These are phyloP conservation scores for Umimayanthus chanpuru DNA, from an alignment of 92 coral and sea anemone species.

Conservation along the genomic window DNA sequence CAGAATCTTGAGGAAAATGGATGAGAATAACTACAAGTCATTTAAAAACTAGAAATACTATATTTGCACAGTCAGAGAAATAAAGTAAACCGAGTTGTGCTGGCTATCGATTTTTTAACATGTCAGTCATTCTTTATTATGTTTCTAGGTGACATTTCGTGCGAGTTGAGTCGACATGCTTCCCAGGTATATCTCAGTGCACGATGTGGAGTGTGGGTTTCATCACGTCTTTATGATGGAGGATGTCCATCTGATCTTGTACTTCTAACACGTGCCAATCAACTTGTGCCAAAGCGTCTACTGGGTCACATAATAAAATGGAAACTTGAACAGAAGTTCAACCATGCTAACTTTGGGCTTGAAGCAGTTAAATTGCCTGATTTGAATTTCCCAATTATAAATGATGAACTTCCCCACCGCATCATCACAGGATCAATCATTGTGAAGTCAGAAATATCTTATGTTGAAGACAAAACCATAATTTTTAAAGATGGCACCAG, in stretches of 20 bases:
- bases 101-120: too few species aligned
- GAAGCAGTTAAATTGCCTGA: constrained; percentile 38
- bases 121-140: neutral
- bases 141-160: constrained; percentile 80
- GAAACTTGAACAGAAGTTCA: constrained; percentile 38
- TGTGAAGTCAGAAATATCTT: constrained; percentile 63
- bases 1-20: too few species aligned
- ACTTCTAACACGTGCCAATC: constrained; percentile 35
- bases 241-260: constrained; percentile 70
- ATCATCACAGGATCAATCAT: constrained; percentile 80
- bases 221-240: constrained; percentile 62
- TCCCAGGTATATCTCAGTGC: constrained; percentile 85
- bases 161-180: constrained; percentile 89
- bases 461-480: constrained; percentile 56
- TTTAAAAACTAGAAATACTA: too few species aligned
- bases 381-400: constrained; percentile 47
- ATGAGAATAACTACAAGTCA: too few species aligned
- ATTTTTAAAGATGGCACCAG: constrained; percentile 73
- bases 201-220: constrained; percentile 71
- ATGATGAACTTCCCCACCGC: constrained; percentile 87
- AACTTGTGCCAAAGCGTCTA: constrained; percentile 49
- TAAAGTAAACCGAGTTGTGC: too few species aligned
- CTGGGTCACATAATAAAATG: constrained; percentile 12
- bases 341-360: constrained; percentile 76
- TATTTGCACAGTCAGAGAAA: too few species aligned